Evolutionary conservation across 2,888 invertebrate genomes (phyloP).

Genomic region (Ptychoptera contaminata): DNA sequence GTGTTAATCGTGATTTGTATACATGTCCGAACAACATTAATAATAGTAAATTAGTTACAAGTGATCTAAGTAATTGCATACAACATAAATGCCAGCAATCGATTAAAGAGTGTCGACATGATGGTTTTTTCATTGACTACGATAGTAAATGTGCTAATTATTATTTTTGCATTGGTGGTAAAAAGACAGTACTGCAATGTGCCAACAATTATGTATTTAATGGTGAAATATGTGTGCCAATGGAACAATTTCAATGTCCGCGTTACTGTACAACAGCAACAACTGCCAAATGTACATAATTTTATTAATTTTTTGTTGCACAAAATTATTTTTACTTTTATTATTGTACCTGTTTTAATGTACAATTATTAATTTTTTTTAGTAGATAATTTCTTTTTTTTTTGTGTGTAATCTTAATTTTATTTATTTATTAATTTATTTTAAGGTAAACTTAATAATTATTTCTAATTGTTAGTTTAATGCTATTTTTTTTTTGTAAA

Average conservation of each 20-base stretch:
- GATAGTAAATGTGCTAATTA: slow-evolving; percentile 33
- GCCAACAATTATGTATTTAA: slow-evolving; percentile 35
- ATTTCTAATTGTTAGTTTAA: too few species aligned
- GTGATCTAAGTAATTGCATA: slow-evolving; percentile 18
- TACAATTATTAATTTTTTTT: too few species aligned
- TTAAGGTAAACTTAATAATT: too few species aligned
- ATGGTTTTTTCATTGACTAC: slow-evolving; percentile 41
- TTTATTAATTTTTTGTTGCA: too few species aligned
- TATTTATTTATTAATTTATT: too few species aligned
- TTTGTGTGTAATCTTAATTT: too few species aligned
- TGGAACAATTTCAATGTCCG: slow-evolving; percentile 17
- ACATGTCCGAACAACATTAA: slow-evolving; percentile 29
- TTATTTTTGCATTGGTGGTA: slow-evolving; percentile 41
- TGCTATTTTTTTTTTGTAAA: too few species aligned
- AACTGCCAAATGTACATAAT: too few species aligned
- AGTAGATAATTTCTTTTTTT: too few species aligned
- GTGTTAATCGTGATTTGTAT: slow-evolving; percentile 32
- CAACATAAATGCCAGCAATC: slow-evolving; percentile 15
- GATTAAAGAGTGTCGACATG: slow-evolving; percentile 15
- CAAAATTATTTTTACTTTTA: too few species aligned
- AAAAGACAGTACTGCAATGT: slow-evolving; percentile 34
- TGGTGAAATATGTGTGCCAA: slow-evolving; percentile 39
- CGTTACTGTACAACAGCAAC: slow-evolving; percentile 13
- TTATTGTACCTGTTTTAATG: too few species aligned
- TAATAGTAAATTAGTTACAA: slow-evolving; percentile 15